These are phyloP conservation scores for Pediacus dermestoides DNA, from an alignment of 2,888 invertebrate genomes.

Conservation along the genomic window DNA sequence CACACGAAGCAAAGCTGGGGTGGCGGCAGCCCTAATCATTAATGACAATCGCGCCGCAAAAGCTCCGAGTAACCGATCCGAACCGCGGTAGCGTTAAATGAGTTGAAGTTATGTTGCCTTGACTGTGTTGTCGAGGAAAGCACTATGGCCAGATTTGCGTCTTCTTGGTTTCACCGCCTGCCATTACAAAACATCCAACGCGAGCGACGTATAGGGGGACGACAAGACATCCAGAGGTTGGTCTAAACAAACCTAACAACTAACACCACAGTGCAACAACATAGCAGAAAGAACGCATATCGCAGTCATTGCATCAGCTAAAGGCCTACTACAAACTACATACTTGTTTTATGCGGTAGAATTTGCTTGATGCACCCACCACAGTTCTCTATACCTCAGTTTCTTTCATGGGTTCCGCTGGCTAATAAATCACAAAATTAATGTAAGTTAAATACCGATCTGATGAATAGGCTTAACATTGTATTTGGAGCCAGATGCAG, in stretches of 20 bases:
- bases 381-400: slow-evolving; percentile 68
- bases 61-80: slow-evolving; percentile 15
- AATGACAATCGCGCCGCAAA: slow-evolving; percentile 17
- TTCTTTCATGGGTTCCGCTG: slow-evolving; percentile 72
- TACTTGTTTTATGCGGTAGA: slow-evolving; percentile 61
- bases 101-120: too few relatives aligned
- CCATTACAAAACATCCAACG: slow-evolving; percentile 26
- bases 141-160: slow-evolving; percentile 18
- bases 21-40: too few relatives aligned
- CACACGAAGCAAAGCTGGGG: too few relatives aligned
- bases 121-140: slow-evolving; percentile 47
- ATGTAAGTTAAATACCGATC: slow-evolving; percentile 30
- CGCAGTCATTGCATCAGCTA: slow-evolving; percentile 41
- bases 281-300: slow-evolving; percentile 46
- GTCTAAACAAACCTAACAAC: slow-evolving; percentile 47
- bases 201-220: slow-evolving; percentile 40
- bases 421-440: slow-evolving; percentile 59
- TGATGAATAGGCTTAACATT: neutral
- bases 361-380: slow-evolving; percentile 56
- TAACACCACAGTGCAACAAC: slow-evolving; percentile 47
- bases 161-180: slow-evolving; percentile 28
- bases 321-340: slow-evolving; percentile 55
- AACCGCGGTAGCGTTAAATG: too few relatives aligned
- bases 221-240: slow-evolving; percentile 43
- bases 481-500: too few relatives aligned